Conservation (phyloP, 2,888 invertebrate species). For the Clitarchus hookeri region DNA sequence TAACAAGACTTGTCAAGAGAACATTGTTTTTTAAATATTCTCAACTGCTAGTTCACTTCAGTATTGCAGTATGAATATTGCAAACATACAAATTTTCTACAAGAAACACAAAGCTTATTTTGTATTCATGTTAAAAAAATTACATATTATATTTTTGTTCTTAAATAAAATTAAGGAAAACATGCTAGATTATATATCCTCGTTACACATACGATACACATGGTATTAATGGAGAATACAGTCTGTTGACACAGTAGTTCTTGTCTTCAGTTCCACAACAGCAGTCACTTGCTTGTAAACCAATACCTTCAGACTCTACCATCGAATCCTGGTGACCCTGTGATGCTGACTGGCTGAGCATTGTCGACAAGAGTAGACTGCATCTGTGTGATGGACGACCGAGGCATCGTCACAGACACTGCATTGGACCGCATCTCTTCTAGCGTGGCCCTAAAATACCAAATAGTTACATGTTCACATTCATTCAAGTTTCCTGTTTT, state of each 20-base stretch:
- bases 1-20: background rate
- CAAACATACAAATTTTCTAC: background rate
- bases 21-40: background rate
- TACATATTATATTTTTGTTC: background rate
- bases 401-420: constrained; percentile 49
- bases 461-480: background rate
- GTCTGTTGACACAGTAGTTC: background rate
- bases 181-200: background rate
- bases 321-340: constrained; percentile 61
- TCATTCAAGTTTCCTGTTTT: too few species aligned
- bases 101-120: background rate
- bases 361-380: constrained; percentile 78
- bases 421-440: constrained; percentile 73
- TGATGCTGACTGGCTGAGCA: constrained; percentile 79
- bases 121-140: background rate
- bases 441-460: constrained; percentile 68
- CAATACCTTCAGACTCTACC: constrained; percentile 36
- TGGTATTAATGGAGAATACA: background rate
- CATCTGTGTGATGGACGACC: constrained; percentile 59
- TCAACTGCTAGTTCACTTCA: background rate
- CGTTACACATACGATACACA: background rate
- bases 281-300: background rate
- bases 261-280: background rate
- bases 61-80: background rate
- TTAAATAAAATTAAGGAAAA: background rate